Conservation (phyloP, 2,888 invertebrate species). For the Bellardia pandia region DNA sequence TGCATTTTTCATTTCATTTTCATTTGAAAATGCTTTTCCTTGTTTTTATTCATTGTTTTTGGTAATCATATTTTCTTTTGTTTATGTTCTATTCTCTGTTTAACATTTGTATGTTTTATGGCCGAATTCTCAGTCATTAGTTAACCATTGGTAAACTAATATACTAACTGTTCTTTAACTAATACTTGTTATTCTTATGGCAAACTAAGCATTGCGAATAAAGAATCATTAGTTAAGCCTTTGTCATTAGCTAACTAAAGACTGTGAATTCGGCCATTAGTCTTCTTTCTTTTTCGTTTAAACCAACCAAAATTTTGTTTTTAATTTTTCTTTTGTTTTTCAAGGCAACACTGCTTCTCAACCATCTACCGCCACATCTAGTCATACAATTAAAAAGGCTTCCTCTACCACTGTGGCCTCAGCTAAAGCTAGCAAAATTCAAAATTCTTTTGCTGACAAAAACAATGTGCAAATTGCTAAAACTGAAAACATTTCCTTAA, state of each 20-base stretch:
- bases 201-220: too few species aligned
- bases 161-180: too few species aligned
- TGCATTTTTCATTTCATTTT: slow-evolving; percentile 22
- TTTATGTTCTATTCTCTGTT: slow-evolving; percentile 53
- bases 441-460: slow-evolving; percentile 35
- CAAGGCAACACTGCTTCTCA: slow-evolving; percentile 62
- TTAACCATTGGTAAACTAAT: too few species aligned
- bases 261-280: too few species aligned
- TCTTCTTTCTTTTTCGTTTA: slow-evolving; percentile 71
- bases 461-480: slow-evolving; percentile 50
- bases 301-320: slow-evolving; percentile 49
- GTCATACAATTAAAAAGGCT: slow-evolving; percentile 46
- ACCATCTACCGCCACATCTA: slow-evolving; percentile 45
- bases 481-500: slow-evolving; percentile 51
- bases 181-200: too few species aligned
- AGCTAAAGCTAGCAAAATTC: slow-evolving; percentile 39
- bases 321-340: slow-evolving; percentile 62
- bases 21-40: not conserved
- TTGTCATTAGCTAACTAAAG: too few species aligned
- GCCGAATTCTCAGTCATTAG: too few species aligned
- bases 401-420: slow-evolving; percentile 1
- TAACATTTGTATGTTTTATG: slow-evolving; percentile 69
- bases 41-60: slow-evolving; percentile 1
- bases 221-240: too few species aligned
- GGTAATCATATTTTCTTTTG: not conserved